Conservation (phyloP, 2,113 vertebrate genomes). For the Sinocyclocheilus grahami region DNA sequence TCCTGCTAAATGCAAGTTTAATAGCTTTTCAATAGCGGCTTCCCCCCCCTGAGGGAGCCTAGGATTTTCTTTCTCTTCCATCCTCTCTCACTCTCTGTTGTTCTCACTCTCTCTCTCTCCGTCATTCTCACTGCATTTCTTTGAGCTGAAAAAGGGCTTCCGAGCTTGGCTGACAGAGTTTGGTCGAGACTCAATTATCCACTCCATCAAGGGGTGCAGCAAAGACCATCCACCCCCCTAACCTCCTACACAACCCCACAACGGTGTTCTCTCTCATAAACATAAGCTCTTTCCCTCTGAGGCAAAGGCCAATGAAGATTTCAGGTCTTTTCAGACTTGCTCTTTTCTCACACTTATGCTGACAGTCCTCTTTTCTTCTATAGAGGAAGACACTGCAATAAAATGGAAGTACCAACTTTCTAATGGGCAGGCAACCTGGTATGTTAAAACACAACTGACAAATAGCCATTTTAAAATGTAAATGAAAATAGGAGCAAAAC, state of each 20-base stretch:
- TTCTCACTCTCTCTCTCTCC: slow-evolving; percentile 48
- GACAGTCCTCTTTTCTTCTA: slow-evolving; percentile 42
- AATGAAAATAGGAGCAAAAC: neutral
- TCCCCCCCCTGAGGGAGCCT: slow-evolving; percentile 72
- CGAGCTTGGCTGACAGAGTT: slow-evolving; percentile 75
- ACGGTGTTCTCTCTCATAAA: slow-evolving; percentile 21
- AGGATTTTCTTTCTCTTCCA: slow-evolving; percentile 70
- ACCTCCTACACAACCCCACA: slow-evolving; percentile 32
- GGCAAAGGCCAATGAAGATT: slow-evolving; percentile 43
- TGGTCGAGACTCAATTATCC: slow-evolving; percentile 81
- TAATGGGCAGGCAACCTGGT: neutral
- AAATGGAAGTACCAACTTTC: neutral
- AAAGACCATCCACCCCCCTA: slow-evolving; percentile 58
- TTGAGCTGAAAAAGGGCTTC: slow-evolving; percentile 66
- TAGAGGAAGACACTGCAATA: neutral
- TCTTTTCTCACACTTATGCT: slow-evolving; percentile 28
- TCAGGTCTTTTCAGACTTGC: slow-evolving; percentile 35
- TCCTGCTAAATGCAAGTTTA: slow-evolving; percentile 85
- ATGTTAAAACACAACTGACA: neutral
- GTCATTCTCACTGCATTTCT: slow-evolving; percentile 57
- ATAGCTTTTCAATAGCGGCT: slow-evolving; percentile 83
- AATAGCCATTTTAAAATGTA: neutral
- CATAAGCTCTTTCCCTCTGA: slow-evolving; percentile 21
- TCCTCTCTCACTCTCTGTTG: slow-evolving; percentile 56
- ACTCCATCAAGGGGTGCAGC: slow-evolving; percentile 73